A percentile compares a stretch with the other conserved stretches of the same genome.
These are phyloP conservation scores for Cotesia chilonis DNA, from an alignment of 1,140 invertebrate genomes.

Conservation along the genomic window DNA sequence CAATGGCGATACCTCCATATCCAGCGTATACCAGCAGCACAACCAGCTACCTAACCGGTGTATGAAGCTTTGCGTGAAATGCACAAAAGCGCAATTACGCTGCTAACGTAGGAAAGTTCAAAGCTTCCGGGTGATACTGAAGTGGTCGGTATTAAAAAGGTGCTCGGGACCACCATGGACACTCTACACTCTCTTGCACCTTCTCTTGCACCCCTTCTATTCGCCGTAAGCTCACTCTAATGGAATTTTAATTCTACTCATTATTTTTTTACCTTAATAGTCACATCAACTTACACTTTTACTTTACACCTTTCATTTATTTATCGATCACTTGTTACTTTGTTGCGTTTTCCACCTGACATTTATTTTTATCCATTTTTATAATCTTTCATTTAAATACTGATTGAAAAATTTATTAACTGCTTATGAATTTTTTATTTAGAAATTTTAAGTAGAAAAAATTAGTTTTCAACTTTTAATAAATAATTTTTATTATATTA, in stretches of 20 bases:
- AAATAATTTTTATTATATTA: no score
- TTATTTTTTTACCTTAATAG: no score
- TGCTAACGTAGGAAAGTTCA: slow-evolving; percentile 35
- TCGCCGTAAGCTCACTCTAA: neutral
- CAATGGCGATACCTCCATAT: slow-evolving; percentile 1
- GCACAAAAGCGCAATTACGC: slow-evolving; percentile 35
- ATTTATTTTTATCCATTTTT: slow-evolving; percentile 3
- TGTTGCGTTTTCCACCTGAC: neutral
- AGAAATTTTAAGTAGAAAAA: no score
- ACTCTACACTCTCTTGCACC: neutral
- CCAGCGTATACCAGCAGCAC: no score
- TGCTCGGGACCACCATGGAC: neutral
- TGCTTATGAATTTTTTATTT: no score
- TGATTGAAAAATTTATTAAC: no score
- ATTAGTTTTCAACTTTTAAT: no score
- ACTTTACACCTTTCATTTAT: no score
- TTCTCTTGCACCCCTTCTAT: no score
- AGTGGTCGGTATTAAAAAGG: slow-evolving; percentile 11
- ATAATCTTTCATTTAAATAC: no score
- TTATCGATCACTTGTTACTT: no score
- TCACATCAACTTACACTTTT: no score
- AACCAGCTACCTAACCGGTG: neutral
- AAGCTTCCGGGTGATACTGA: slow-evolving; percentile 25
- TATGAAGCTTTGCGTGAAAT: slow-evolving; percentile 11
- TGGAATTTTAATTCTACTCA: neutral